These are phyloP conservation scores for Mycalesis mineus DNA, from an alignment of 2,888 invertebrate species.

Conservation along the genomic window DNA sequence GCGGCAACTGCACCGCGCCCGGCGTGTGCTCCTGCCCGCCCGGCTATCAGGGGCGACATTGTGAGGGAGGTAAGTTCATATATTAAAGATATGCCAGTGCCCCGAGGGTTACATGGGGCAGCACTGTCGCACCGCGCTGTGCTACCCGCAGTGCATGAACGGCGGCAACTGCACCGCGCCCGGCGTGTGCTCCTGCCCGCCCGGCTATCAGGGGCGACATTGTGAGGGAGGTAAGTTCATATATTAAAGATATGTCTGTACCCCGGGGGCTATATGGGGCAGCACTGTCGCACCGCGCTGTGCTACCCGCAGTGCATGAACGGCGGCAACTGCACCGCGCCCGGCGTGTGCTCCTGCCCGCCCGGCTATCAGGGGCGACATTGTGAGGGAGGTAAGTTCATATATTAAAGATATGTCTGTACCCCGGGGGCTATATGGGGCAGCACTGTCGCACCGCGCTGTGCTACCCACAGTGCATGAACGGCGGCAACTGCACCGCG, in stretches of 20 bases:
- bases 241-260: conserved; percentile 88
- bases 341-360: conserved; percentile 92
- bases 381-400: conserved; percentile 89
- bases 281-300: conserved; percentile 91
- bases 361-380: conserved; percentile 93
- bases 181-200: conserved; percentile 90
- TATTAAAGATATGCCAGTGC: conserved; percentile 88
- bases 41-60: conserved; percentile 94
- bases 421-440: conserved; percentile 94
- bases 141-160: conserved; percentile 95
- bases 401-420: conserved; percentile 86
- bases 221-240: conserved; percentile 88
- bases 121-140: conserved; percentile 91
- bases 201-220: conserved; percentile 93
- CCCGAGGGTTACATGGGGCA: conserved; percentile 94
- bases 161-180: conserved; percentile 95
- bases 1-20: conserved; percentile 94
- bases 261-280: conserved; percentile 93
- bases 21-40: conserved; percentile 91
- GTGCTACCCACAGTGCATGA: conserved; percentile 95
- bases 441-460: conserved; percentile 92
- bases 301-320: conserved; percentile 97
- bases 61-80: conserved; percentile 87
- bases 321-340: conserved; percentile 94
- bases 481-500: conserved; percentile 93